Evolutionary conservation across 2,113 vertebrate species (phyloP), one percentile per base, ranked within the genome.

Genomic region (Saccopteryx leptura): DNA sequence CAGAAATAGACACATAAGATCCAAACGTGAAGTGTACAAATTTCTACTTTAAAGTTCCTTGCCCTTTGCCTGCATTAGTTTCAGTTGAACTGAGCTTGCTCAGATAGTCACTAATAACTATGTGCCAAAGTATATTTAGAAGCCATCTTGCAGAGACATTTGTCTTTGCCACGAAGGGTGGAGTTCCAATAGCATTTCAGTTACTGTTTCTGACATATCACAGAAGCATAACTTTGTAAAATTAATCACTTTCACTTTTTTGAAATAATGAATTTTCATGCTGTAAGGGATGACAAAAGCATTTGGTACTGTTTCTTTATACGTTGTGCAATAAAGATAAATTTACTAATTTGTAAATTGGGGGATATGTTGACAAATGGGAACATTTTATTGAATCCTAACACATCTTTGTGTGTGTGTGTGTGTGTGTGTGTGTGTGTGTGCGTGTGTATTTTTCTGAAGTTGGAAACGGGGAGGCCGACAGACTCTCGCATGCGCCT

Each of bases 91-190:
- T 39, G 28, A 66, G 76, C 65, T 88, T 74, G 56, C 72, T 85
- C 80, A 60, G 78, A 83, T 7, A 58, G 33, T 94, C 85, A 95
- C 85, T 97, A 95, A 92, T 96, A 76, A 91, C 68, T 84, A 82
- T 9, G 75, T 74, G 85, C 21, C 48, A 7, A 1, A 17, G 56
- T 93, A 83, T 84, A 87, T 92, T 94, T 91, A 96, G 92, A 90
- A 93, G 80, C 50, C 82, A 78, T 68, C 74, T 72, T 90, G 63
- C 31, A 92, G 68, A 74, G 26, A 60, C 86, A 46, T 71, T 96
- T 95, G 80, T 63, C 66, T 93, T 90, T 93, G 87, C 14, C 39
- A 72, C 61, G 65, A 54, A 90, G 9, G 31, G 6, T 14, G 68
- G 39, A 71, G 52, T 79, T 87, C 72, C 80, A 92, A 11, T 24